phyloP scores from a whole-genome alignment of 2,888 invertebrate species.

The Heliconius hortense region DNA sequence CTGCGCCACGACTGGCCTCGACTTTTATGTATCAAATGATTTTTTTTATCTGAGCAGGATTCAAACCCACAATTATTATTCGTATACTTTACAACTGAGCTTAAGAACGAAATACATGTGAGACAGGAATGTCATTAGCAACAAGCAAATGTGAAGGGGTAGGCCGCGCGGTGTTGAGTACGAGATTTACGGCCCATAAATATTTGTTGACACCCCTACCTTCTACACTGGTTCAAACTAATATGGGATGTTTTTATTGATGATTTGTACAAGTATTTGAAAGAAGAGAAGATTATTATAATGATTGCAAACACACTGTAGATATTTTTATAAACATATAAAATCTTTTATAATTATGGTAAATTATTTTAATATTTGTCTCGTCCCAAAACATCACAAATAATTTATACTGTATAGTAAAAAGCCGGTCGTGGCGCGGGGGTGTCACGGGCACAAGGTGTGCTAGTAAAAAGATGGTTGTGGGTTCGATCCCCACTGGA shows the following conservation, averaged over 20 bases:
- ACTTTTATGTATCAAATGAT: background rate
- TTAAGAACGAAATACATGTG: background rate
- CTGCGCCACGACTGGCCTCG: too few species aligned
- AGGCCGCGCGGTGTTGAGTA: background rate
- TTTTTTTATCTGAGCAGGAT: background rate
- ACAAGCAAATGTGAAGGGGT: slow-evolving; percentile 3
- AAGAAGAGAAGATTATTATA: background rate
- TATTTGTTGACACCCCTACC: slow-evolving; percentile 17
- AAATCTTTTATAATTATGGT: too few species aligned
- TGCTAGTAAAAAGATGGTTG: too few species aligned
- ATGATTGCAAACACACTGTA: too few species aligned
- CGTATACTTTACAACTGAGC: background rate
- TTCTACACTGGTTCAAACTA: background rate
- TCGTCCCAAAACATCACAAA: too few species aligned
- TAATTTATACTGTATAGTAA: too few species aligned
- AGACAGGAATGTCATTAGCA: slow-evolving; percentile 19
- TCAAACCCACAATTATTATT: background rate
- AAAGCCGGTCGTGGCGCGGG: too few species aligned
- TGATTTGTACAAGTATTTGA: background rate
- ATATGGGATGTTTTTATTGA: slow-evolving; percentile 1
- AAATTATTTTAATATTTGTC: too few species aligned
- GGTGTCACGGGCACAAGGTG: too few species aligned
- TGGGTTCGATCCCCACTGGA: too few species aligned
- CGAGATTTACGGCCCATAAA: slow-evolving; percentile 21
- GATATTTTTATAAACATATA: too few species aligned